Evolutionary conservation across 2,888 invertebrate genomes (phyloP).

Genomic region (Stenichneumon culpator): DNA sequence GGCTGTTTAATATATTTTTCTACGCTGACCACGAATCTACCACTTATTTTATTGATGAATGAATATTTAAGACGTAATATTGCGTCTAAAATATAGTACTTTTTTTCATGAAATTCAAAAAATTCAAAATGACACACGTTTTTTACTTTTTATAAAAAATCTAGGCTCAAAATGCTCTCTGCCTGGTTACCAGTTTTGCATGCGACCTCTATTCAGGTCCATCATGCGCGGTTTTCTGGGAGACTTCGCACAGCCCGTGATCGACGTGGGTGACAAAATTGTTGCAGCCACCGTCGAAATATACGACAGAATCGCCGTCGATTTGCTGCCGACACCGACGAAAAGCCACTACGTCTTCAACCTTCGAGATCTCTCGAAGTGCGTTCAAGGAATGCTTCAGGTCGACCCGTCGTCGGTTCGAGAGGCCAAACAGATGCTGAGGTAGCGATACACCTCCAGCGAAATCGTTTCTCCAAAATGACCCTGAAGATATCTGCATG

Average conservation of each 20-base stretch:
- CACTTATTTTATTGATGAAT: too few species aligned
- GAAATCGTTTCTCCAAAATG: not conserved
- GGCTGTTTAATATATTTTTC: too few species aligned
- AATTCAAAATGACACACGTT: too few species aligned
- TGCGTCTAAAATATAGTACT: too few species aligned
- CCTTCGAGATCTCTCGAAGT: constrained; percentile 95
- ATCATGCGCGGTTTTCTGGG: constrained; percentile 92
- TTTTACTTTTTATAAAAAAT: too few species aligned
- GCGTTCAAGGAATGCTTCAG: constrained; percentile 95
- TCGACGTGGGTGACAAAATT: constrained; percentile 88
- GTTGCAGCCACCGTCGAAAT: constrained; percentile 94
- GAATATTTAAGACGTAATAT: too few species aligned
- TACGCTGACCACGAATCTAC: too few species aligned
- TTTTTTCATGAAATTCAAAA: too few species aligned
- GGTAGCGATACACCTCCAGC: constrained; percentile 83
- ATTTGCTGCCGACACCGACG: constrained; percentile 95
- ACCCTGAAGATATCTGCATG: too few species aligned
- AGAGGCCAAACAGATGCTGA: constrained; percentile 89
- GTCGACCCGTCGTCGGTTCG: constrained; percentile 91
- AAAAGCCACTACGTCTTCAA: constrained; percentile 98
- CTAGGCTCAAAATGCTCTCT: too few species aligned
- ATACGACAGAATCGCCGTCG: constrained; percentile 92
- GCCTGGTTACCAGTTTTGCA: not conserved
- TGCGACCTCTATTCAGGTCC: constrained; percentile 84
- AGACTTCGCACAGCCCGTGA: constrained; percentile 91